Evolutionary conservation across 2,797 vertebrate species (phyloP), one percentile per base, ranked within the genome.

Genomic region (Peromyscus melanophrys): DNA sequence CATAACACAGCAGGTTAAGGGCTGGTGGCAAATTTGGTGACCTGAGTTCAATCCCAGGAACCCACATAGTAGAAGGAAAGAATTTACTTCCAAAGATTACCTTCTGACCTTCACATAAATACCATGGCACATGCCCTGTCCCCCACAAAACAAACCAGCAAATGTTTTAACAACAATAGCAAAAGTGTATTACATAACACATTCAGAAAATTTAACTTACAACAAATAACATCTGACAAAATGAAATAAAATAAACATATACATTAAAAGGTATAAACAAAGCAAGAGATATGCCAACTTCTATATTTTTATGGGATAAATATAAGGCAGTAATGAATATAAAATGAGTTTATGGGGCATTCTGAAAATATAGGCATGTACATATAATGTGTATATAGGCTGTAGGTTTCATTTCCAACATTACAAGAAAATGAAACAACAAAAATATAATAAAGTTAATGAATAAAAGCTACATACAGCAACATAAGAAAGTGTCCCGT

Each of bases 161-260:
- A 25, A 59, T 82, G 78, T 40, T 61, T 82, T 82, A 71, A 59
- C 12, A 57, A 75, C n/a, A 49, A 34, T 73, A 89, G 2, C 34
- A 76, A 59, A 31, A 59, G 6, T 16, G 23, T 43, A 63, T 63
- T 89, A 11, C 19, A 9, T 77, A 89, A 86, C 4, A 75, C 6
- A 40, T 40, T 77, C 86, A 89, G 34, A 89, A 89, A 91, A n/a
- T 40, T 55, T 73, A 52, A 61, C 5, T 46, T 46, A 80, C 75
- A 75, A 88, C 9, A 83, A 57, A 63, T 85, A 40, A 82, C 37
- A 91, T 86, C 77, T 89, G 49, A 52, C 78, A 89, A 88, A 75
- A 88, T 57, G 14, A 89, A 92, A 89, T 73, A 46, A 94, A 73
- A 40, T 10, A 37, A 65, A 55, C 69, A 94, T 27, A 46, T 40